phyloP scores from a whole-genome alignment of 2,888 invertebrate species.

The Hyalella azteca region DNA sequence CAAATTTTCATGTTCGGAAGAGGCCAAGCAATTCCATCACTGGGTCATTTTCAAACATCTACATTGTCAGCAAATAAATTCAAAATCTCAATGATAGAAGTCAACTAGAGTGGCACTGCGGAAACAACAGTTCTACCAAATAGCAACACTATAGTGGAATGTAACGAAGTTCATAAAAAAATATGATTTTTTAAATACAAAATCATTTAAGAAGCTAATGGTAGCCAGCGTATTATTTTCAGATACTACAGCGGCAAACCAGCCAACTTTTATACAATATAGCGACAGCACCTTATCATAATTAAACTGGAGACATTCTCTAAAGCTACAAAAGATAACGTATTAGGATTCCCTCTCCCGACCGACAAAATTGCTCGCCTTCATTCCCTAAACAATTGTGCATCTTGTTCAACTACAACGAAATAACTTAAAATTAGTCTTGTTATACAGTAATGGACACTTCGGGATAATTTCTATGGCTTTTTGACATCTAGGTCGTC shows the following conservation, averaged over 20 bases:
- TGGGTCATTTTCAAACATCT: background rate
- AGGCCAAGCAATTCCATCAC: slow-evolving; percentile 1
- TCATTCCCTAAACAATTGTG: slow-evolving; percentile 18
- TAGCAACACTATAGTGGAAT: slow-evolving; percentile 30
- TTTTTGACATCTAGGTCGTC: background rate
- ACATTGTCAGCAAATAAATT: slow-evolving; percentile 4
- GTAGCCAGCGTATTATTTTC: slow-evolving; percentile 26
- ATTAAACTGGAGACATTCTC: background rate
- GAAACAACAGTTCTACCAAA: slow-evolving; percentile 27
- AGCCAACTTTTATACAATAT: slow-evolving; percentile 15
- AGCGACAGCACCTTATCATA: slow-evolving; percentile 9
- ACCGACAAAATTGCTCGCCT: background rate
- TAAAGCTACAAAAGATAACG: background rate
- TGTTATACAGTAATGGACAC: slow-evolving; percentile 36
- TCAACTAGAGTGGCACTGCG: slow-evolving; percentile 1
- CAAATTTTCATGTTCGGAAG: background rate
- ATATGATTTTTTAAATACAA: slow-evolving; percentile 30
- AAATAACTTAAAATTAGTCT: slow-evolving; percentile 20
- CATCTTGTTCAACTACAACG: slow-evolving; percentile 26
- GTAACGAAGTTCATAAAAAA: slow-evolving; percentile 37
- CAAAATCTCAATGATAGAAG: slow-evolving; percentile 3
- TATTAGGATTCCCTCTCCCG: background rate
- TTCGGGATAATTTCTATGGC: slow-evolving; percentile 14
- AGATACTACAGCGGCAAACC: slow-evolving; percentile 19
- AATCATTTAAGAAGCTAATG: slow-evolving; percentile 33